phyloP scores from a whole-genome alignment of 2,888 invertebrate genomes.

The Amiota minor region DNA sequence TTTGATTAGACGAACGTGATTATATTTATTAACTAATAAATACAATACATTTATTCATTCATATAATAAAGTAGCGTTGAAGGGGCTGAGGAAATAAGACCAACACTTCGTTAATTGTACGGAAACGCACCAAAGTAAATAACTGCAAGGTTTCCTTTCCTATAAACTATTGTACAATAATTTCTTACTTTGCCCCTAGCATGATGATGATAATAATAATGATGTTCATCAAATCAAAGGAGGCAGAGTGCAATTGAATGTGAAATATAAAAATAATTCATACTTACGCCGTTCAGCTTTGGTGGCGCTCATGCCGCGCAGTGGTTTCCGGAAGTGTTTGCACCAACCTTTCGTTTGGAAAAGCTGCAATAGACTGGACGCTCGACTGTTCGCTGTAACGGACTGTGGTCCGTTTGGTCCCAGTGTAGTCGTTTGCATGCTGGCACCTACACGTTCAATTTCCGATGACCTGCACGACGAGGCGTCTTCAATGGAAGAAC shows the following conservation, averaged over 20 bases:
- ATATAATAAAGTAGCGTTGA: no score
- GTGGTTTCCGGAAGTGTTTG: slow-evolving; percentile 79
- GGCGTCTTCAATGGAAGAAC: slow-evolving; percentile 73
- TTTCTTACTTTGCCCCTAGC: no score
- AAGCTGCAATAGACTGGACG: slow-evolving; percentile 70
- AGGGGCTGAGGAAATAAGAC: neutral
- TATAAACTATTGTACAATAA: no score
- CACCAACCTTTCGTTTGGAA: slow-evolving; percentile 77
- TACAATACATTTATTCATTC: no score
- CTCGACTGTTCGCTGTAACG: slow-evolving; percentile 50
- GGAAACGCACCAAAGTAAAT: neutral
- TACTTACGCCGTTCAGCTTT: slow-evolving; percentile 84
- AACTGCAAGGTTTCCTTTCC: neutral
- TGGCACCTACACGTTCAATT: slow-evolving; percentile 71
- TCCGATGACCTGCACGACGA: slow-evolving; percentile 73
- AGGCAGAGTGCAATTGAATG: neutral
- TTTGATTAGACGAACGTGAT: no score
- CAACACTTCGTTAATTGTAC: slow-evolving; percentile 11
- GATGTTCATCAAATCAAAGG: no score
- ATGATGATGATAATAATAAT: no score
- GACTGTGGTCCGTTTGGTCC: slow-evolving; percentile 55
- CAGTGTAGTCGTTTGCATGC: slow-evolving; percentile 53
- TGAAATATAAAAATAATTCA: slow-evolving; percentile 3
- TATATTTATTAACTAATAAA: no score
- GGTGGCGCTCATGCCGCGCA: slow-evolving; percentile 82